A percentile compares a stretch with the other conserved stretches of the same genome.
These are phyloP conservation scores for Lerema accius DNA, from an alignment of 1,140 invertebrate genomes.

Conservation along the genomic window DNA sequence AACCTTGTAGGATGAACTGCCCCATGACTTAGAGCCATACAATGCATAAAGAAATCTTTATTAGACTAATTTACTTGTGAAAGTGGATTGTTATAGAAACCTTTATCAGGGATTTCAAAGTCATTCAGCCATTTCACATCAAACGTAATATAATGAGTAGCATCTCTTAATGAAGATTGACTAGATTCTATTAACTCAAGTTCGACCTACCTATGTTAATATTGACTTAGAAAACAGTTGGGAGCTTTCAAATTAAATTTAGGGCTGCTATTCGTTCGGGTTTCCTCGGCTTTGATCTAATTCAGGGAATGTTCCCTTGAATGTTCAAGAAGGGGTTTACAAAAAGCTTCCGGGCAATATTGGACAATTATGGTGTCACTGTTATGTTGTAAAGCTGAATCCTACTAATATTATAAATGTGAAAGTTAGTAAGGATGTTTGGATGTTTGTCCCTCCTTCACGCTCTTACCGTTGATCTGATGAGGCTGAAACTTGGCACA, in stretches of 20 bases:
- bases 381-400: no score
- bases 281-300: no score
- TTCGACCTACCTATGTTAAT: neutral
- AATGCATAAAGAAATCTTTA: slow-evolving; percentile 64
- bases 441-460: no score
- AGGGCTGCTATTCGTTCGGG: no score
- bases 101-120: slow-evolving; percentile 20
- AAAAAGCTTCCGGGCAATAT: no score
- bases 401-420: no score
- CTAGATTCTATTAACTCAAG: neutral
- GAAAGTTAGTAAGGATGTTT: no score
- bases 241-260: slow-evolving; percentile 19
- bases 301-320: no score
- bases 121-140: slow-evolving; percentile 2
- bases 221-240: neutral
- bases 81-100: slow-evolving; percentile 54
- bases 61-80: slow-evolving; percentile 67
- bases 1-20: slow-evolving; percentile 65
- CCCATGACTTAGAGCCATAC: slow-evolving; percentile 62
- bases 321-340: no score
- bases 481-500: no score
- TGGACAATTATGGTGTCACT: no score
- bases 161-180: neutral
- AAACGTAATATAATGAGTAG: neutral
- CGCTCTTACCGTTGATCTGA: no score